Evolutionary conservation across 1,140 invertebrate species (phyloP), one percentile per base, ranked within the genome.

Genomic region (Drosophila insularis): DNA sequence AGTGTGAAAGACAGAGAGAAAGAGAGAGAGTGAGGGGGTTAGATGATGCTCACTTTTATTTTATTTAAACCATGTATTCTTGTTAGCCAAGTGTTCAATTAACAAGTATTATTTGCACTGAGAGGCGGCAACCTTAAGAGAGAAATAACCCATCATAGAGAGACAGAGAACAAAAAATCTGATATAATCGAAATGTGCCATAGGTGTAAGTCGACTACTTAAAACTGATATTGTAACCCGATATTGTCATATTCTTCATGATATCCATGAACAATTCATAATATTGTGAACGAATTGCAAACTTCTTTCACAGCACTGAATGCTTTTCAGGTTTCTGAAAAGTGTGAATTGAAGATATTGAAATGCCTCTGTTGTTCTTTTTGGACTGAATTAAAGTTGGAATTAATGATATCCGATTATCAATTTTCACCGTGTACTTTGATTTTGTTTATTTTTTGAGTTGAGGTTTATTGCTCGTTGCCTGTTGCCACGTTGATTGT

Each of bases 71-170:
- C 43, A 50, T 46, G 43, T 46, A 21, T 50, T 50, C 43, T 21
- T 50, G 6, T 50, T 50, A 50, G 43, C 43, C 43, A 67, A 58
- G 78, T 66, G 71, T 46, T 63, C 81, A 85, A 85, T 85, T 86
- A 85, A 81, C 80, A 85, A 74, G 68, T 86, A 14, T 35, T 80
- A 32, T 80, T 80, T 80, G 56, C 78, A 71, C 73, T 53, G 53
- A 70, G 60, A 62, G 4, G 4, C 35, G 17, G 23, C 19, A 27
- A 17, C 43, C n/a, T 62, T 61, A 19, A 40, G 17, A 35, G 23
- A 14, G 11, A 32, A 23, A 14, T 4, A 32, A 23, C 14, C 31
- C n/a, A 17, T 17, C 23, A 37, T 2, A 35, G 4, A 27, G 6
- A 8, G 32, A 35, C 11, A 17, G 37, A 60, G 31, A 40, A 35